Base-by-base conservation (phyloP, 2,797 vertebrate genomes). In the Rachycentron canadum region DNA sequence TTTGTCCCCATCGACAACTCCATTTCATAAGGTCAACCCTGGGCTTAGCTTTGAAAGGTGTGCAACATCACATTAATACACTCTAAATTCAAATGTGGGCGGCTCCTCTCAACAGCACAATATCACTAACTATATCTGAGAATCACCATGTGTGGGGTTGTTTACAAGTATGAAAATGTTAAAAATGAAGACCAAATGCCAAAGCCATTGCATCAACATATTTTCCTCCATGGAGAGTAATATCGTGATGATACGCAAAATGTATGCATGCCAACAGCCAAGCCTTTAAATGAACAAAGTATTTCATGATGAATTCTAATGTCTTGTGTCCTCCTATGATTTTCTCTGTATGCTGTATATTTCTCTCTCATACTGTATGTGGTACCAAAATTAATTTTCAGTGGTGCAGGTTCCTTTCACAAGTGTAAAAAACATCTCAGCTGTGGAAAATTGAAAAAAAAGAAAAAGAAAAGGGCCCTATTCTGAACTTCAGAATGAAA, bases 1-100 rank as follows among this genome's bases (percentile, higher is more conserved):
- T 88, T 67, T 63, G 40, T 87, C 65, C 73, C 74, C 73, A 82
- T 86, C 58, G 55, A 88, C 76, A 55, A 47, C 59, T 71, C 65
- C 45, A 28, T 88, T 81, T 85, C 65, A 85, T 78, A 90, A 92
- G 86, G 88, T 89, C 86, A 90, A 63, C 71, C 47, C 47, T 67
- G 58, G n/a, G 71, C 69, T 81, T 55, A 43, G 67, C 69, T 78
- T 76, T 70, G 60, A 83, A 81, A 76, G 28, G 61, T 79, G 32
- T 17, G 32, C 40, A 68, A 36, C 61, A 55, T 83, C 68, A 68
- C 62, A 82, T 78, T 69, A 77, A 72, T 58, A 41, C 65, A 69
- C 50, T 56, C 30, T 67, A 41, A 78, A 88, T 71, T 79, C 68
- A 83, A 86, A 86, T 75, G 32, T 53, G 65, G 78, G 49, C 30